Conservation (phyloP, 2,113 vertebrate species). For the Muntiacus muntjak region DNA sequence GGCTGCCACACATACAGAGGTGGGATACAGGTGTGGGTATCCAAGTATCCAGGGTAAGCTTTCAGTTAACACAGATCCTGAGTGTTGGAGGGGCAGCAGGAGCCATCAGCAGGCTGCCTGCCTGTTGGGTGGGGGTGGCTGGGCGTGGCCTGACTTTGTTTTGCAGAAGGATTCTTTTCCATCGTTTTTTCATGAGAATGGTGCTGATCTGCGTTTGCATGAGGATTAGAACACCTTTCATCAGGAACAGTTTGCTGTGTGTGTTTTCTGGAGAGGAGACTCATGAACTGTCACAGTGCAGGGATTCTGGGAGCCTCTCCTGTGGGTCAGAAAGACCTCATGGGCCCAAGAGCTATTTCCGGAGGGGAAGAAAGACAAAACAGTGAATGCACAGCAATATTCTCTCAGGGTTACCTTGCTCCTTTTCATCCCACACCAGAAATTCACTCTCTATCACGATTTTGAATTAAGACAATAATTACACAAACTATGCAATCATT, state of each 20-base stretch:
- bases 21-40: neutral
- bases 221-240: neutral
- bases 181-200: slow-evolving; percentile 19
- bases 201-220: neutral
- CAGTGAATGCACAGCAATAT: neutral
- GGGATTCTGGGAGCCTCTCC: neutral
- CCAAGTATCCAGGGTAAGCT: neutral
- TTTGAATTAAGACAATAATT: slow-evolving; percentile 24
- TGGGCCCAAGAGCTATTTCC: neutral
- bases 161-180: neutral
- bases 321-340: slow-evolving; percentile 14
- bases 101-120: neutral
- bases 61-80: neutral
- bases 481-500: neutral
- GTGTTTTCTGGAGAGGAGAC: slow-evolving; percentile 26
- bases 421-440: neutral
- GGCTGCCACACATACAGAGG: neutral
- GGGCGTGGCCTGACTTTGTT: neutral
- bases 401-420: neutral
- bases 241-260: neutral
- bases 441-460: neutral
- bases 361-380: neutral
- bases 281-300: slow-evolving; percentile 20
- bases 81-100: neutral
- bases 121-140: neutral